These are phyloP conservation scores for Pelvicachromis taeniatus DNA, from an alignment of 2,113 vertebrate species.

Conservation along the genomic window DNA sequence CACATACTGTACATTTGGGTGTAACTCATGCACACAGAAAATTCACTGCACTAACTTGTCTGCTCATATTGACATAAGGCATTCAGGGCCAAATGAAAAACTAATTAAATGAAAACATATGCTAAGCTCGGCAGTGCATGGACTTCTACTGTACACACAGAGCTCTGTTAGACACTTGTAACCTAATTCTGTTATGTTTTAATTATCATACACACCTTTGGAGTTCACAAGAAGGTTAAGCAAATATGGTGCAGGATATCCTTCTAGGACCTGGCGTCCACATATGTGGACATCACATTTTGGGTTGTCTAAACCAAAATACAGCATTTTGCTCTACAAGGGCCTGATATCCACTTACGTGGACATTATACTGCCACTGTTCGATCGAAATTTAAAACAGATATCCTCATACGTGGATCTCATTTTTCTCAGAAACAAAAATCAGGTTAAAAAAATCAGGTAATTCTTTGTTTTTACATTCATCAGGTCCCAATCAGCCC, in stretches of 20 bases:
- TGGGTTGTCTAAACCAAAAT: too few species aligned
- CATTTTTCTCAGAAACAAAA: too few species aligned
- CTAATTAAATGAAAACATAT: constrained; percentile 79
- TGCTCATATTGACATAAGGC: constrained; percentile 55
- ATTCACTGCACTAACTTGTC: constrained; percentile 34
- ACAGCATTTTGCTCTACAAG: too few species aligned
- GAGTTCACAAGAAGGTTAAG: constrained; percentile 76
- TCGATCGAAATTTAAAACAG: too few species aligned
- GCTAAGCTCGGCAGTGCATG: constrained; percentile 63
- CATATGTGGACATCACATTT: too few species aligned
- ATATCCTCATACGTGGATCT: too few species aligned
- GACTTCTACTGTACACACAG: constrained; percentile 69
- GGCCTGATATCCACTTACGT: too few species aligned
- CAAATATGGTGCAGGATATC: constrained; percentile 67
- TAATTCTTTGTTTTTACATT: too few species aligned
- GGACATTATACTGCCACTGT: too few species aligned
- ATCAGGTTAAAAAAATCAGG: too few species aligned
- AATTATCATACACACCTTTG: constrained; percentile 74
- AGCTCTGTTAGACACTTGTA: constrained; percentile 73
- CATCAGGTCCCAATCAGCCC: too few species aligned
- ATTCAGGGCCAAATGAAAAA: constrained; percentile 71
- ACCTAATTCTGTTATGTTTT: constrained; percentile 75
- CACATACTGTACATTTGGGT: neutral
- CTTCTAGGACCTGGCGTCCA: too few species aligned
- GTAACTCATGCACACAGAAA: constrained; percentile 17